phyloP scores from a whole-genome alignment of 2,888 invertebrate genomes.

The Euplagia quadripunctaria region DNA sequence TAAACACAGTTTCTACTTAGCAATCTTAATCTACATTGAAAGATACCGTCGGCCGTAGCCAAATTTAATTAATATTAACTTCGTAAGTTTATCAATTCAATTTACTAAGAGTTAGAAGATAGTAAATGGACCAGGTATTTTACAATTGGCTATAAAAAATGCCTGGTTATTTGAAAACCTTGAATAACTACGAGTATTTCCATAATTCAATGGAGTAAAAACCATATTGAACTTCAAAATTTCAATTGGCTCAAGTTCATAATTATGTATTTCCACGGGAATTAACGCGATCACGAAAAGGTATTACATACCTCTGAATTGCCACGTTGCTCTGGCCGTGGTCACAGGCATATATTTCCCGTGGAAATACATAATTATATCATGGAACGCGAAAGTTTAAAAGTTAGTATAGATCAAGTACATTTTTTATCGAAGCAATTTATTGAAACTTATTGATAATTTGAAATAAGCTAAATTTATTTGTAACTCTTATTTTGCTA shows the following conservation, averaged over 20 bases:
- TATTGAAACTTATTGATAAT: too few species aligned
- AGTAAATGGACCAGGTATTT: constrained; percentile 19
- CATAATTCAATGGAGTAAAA: neutral
- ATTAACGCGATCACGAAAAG: too few species aligned
- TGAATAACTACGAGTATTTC: neutral
- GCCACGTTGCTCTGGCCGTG: too few species aligned
- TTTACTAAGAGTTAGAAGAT: constrained; percentile 32
- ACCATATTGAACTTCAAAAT: neutral
- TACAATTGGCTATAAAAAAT: constrained; percentile 18
- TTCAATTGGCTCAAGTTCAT: neutral
- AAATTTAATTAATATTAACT: constrained; percentile 33
- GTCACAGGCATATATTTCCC: too few species aligned
- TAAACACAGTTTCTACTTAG: constrained; percentile 4
- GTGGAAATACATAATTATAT: too few species aligned
- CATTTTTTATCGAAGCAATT: too few species aligned
- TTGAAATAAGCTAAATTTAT: too few species aligned
- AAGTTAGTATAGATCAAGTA: too few species aligned
- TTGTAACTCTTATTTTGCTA: too few species aligned
- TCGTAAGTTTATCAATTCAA: constrained; percentile 31
- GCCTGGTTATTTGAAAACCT: neutral
- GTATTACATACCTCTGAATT: too few species aligned
- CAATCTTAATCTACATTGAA: constrained; percentile 27
- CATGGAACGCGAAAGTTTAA: too few species aligned
- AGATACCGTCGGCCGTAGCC: constrained; percentile 15
- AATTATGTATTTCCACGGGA: too few species aligned